phyloP scores from a whole-genome alignment of 2,888 invertebrate genomes.

The Agonopterix alstromeriana region DNA sequence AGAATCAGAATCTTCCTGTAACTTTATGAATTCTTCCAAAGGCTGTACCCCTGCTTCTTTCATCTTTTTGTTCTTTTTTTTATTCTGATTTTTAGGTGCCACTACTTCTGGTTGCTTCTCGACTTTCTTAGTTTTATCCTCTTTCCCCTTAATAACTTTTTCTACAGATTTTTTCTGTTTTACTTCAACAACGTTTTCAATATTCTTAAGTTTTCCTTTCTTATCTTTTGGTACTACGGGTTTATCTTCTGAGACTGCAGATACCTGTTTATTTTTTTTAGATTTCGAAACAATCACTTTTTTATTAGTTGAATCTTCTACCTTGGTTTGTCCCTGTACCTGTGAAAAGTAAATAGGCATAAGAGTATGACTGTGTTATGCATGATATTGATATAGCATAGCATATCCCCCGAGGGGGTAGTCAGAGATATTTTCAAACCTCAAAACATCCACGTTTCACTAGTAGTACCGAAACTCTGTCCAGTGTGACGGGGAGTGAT shows the following conservation, averaged over 20 bases:
- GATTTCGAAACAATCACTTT: conserved; percentile 14
- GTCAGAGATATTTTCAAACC: no score
- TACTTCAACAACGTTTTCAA: conserved; percentile 3
- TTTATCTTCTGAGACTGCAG: conserved; percentile 13
- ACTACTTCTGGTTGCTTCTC: background rate
- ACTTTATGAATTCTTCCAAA: conserved; percentile 41
- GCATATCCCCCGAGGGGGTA: no score
- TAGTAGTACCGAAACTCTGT: no score
- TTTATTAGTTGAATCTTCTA: conserved; percentile 11
- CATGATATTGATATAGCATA: no score
- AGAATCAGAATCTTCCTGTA: conserved; percentile 30
- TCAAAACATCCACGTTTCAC: no score
- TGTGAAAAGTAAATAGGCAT: no score
- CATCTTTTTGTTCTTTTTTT: conserved; percentile 30
- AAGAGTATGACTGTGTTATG: no score
- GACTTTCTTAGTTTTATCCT: background rate
- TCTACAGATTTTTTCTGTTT: background rate
- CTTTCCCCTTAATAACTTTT: background rate
- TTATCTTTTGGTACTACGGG: conserved; percentile 9
- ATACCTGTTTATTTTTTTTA: conserved; percentile 15
- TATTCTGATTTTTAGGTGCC: conserved; percentile 8
- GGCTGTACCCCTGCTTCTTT: conserved; percentile 40
- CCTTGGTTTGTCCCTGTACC: background rate
- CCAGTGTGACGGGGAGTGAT: no score
- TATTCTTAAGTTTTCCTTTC: conserved; percentile 7